phyloP scores from a whole-genome alignment of 2,888 invertebrate species.

The Eueremaeus valkanovi region DNA sequence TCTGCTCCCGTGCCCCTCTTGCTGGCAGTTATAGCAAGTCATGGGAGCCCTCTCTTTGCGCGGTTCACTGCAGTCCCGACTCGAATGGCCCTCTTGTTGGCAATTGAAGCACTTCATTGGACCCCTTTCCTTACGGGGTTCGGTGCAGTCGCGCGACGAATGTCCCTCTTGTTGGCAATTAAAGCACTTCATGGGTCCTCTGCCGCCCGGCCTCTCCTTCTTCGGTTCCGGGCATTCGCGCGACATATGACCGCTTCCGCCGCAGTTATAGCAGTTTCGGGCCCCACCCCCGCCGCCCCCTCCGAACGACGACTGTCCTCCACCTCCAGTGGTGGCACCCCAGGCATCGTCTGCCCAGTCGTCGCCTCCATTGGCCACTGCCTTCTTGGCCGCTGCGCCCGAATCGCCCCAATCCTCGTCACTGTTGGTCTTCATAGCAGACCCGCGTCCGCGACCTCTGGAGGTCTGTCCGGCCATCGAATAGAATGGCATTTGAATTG shows the following conservation, averaged over 20 bases:
- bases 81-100: conserved; percentile 44
- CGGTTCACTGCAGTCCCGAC: conserved; percentile 42
- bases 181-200: conserved; percentile 30
- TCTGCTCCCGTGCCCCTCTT: conserved; percentile 34
- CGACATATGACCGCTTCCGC: conserved; percentile 47
- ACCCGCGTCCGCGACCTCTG: no score
- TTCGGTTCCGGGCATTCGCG: conserved; percentile 45
- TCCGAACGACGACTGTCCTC: background rate
- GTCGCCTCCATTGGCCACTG: background rate
- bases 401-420: background rate
- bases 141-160: conserved; percentile 42
- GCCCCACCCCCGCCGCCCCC: conserved; percentile 24
- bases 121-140: background rate
- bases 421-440: background rate
- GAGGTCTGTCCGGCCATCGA: no score
- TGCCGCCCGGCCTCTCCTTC: background rate
- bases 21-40: conserved; percentile 26
- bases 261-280: conserved; percentile 45
- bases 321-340: conserved; percentile 41
- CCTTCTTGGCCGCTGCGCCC: background rate
- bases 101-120: conserved; percentile 42
- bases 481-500: no score
- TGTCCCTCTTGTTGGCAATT: conserved; percentile 45
- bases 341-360: conserved; percentile 36
- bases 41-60: background rate